phyloP scores from a whole-genome alignment of 2,113 vertebrate species.

The Anolis sagrei region DNA sequence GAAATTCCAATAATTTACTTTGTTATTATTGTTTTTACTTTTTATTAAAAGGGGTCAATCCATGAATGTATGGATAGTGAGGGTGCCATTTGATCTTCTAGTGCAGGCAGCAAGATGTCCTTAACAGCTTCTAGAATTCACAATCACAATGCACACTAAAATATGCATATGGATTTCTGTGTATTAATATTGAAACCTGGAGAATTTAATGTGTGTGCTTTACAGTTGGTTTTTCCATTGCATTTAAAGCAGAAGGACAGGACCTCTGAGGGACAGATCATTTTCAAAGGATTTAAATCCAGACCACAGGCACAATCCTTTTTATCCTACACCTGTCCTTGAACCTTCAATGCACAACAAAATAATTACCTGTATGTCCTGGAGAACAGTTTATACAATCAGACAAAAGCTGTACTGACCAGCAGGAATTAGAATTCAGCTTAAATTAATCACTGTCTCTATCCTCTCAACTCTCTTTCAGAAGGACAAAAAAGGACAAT shows the following conservation, averaged over 20 bases:
- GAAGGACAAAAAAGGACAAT: slow-evolving; percentile 53
- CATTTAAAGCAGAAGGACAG: neutral
- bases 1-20: too few species aligned
- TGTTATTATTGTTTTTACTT: too few species aligned
- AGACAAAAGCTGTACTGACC: slow-evolving; percentile 45
- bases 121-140: neutral
- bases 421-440: slow-evolving; percentile 63
- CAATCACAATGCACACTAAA: neutral
- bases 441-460: slow-evolving; percentile 65
- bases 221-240: neutral
- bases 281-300: slow-evolving; percentile 49
- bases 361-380: slow-evolving; percentile 65
- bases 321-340: slow-evolving; percentile 55
- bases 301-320: slow-evolving; percentile 2
- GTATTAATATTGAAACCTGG: neutral
- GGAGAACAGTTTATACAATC: slow-evolving; percentile 63
- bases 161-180: neutral
- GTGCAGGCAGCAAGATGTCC: neutral
- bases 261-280: neutral
- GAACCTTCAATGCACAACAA: slow-evolving; percentile 48
- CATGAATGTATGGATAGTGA: neutral
- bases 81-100: too few species aligned
- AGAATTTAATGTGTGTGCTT: neutral
- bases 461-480: slow-evolving; percentile 55
- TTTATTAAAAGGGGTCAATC: too few species aligned